phyloP scores from a whole-genome alignment of 2,888 invertebrate genomes.

The Mimas tiliae region DNA sequence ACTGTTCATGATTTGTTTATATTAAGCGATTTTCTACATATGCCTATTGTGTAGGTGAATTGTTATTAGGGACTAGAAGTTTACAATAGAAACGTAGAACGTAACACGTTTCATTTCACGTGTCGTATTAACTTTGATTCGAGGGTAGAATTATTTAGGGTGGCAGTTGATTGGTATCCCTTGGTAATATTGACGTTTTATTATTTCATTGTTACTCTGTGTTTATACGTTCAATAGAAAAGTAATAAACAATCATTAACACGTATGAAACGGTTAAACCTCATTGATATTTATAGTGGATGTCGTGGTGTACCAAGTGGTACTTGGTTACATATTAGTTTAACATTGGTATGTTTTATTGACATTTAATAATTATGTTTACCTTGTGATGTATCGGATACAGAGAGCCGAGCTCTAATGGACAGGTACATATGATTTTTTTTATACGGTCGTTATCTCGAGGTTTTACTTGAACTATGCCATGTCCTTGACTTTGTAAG shows the following conservation, averaged over 20 bases:
- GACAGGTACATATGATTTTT: background rate
- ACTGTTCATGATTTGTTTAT: background rate
- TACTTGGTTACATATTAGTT: background rate
- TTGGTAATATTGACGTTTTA: conserved; percentile 31
- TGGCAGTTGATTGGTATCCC: conserved; percentile 41
- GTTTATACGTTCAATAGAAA: conserved; percentile 12
- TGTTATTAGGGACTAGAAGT: conserved; percentile 66
- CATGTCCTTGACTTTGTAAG: background rate
- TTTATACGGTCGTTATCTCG: background rate
- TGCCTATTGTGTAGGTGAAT: conserved; percentile 60
- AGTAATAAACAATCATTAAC: conserved; percentile 3
- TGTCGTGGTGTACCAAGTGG: too few relatives aligned
- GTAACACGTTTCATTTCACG: conserved; percentile 67
- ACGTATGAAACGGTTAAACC: background rate
- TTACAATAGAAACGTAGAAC: conserved; percentile 74
- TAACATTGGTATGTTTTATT: background rate
- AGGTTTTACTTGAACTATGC: too few relatives aligned
- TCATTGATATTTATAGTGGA: background rate
- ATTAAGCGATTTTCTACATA: conserved; percentile 49
- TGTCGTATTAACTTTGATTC: conserved; percentile 57
- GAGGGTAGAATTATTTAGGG: conserved; percentile 40
- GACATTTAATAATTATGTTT: background rate
- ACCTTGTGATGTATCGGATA: background rate
- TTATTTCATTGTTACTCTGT: background rate
- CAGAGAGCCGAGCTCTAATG: background rate